phyloP scores from a whole-genome alignment of 2,888 invertebrate species.

The Diadromus collaris region DNA sequence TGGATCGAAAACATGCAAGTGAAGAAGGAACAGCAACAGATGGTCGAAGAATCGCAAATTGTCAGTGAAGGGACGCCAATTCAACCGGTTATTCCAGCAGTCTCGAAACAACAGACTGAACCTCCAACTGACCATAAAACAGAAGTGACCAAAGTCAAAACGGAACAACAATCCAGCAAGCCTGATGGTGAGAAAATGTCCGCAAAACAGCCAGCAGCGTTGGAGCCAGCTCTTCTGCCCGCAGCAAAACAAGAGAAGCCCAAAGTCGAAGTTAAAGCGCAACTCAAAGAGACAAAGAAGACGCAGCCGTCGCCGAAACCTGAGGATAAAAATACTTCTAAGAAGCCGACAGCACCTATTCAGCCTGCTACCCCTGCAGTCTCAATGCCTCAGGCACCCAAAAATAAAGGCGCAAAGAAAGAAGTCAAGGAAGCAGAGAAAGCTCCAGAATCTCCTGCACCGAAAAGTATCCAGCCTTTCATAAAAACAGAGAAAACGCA shows the following conservation, averaged over 20 bases:
- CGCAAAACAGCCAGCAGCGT: neutral
- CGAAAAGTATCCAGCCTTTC: slow-evolving; percentile 3
- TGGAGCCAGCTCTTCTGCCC: neutral
- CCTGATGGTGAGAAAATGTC: neutral
- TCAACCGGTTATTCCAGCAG: neutral
- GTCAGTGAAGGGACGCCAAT: neutral
- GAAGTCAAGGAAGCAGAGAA: slow-evolving; percentile 8
- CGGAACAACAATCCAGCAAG: slow-evolving; percentile 1
- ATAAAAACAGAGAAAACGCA: slow-evolving; percentile 28
- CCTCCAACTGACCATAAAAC: neutral
- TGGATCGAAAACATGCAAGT: slow-evolving; percentile 60
- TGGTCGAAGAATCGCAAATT: slow-evolving; percentile 1
- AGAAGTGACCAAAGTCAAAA: neutral
- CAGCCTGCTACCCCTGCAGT: neutral
- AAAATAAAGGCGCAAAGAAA: neutral
- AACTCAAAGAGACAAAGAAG: slow-evolving; percentile 13
- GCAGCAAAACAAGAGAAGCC: neutral
- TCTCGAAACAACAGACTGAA: neutral
- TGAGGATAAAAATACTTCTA: slow-evolving; percentile 11
- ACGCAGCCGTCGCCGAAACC: neutral
- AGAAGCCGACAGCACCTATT: neutral
- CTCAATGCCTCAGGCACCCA: neutral
- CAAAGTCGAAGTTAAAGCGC: neutral
- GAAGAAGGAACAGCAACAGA: neutral
- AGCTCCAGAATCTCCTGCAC: neutral